These are phyloP conservation scores for Anoplopoma fimbria DNA, from an alignment of 2,113 vertebrate genomes.

Conservation along the genomic window DNA sequence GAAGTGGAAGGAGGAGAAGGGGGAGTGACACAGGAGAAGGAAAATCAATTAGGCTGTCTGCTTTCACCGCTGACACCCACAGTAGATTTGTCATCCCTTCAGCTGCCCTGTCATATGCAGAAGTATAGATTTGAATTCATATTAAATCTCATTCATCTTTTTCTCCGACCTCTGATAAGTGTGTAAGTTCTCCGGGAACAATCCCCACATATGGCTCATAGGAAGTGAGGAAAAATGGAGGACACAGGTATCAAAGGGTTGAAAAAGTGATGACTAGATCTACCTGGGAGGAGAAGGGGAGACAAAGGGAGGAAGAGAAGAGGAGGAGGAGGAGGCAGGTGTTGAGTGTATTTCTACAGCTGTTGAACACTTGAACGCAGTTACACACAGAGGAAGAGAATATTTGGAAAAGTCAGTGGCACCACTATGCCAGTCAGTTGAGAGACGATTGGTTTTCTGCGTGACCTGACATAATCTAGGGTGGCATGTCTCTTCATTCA, in stretches of 20 bases:
- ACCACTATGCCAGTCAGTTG: slow-evolving; percentile 65
- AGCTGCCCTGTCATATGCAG: slow-evolving; percentile 16
- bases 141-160: slow-evolving; percentile 44
- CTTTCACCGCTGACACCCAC: slow-evolving; percentile 32
- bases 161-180: slow-evolving; percentile 24
- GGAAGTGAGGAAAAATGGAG: slow-evolving; percentile 23
- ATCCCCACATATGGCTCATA: slow-evolving; percentile 22
- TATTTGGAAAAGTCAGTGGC: slow-evolving; percentile 68
- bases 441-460: slow-evolving; percentile 70
- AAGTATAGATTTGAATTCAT: slow-evolving; percentile 41
- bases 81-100: slow-evolving; percentile 39
- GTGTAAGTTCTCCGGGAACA: slow-evolving; percentile 15
- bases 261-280: slow-evolving; percentile 25
- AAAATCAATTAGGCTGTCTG: slow-evolving; percentile 59
- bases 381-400: slow-evolving; percentile 39
- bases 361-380: slow-evolving; percentile 31
- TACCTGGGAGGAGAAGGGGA: neutral
- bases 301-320: neutral
- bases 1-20: slow-evolving; percentile 27
- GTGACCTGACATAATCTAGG: slow-evolving; percentile 39
- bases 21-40: slow-evolving; percentile 21
- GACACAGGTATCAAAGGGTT: slow-evolving; percentile 9
- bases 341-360: slow-evolving; percentile 28
- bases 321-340: neutral
- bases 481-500: slow-evolving; percentile 39